These are phyloP conservation scores for Nematolebias whitei DNA, from an alignment of 2,113 vertebrate genomes.

Conservation along the genomic window DNA sequence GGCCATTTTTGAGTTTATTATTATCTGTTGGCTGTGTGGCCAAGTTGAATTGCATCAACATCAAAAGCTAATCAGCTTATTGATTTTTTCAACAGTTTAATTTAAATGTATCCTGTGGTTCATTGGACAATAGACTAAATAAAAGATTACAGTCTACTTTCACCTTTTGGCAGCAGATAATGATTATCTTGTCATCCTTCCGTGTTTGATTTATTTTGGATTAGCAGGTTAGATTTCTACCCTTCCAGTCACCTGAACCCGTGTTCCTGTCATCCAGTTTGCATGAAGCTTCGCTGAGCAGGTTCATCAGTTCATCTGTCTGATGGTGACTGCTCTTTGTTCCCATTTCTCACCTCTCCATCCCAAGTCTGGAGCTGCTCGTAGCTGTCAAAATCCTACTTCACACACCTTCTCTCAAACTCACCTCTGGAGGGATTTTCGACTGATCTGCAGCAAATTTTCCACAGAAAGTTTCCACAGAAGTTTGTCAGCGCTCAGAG, in stretches of 20 bases:
- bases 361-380: slow-evolving; percentile 6
- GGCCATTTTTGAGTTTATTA: too few species aligned
- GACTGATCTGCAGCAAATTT: slow-evolving; percentile 1
- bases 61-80: too few species aligned
- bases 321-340: slow-evolving; percentile 24
- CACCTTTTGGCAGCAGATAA: too few species aligned
- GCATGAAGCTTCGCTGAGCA: slow-evolving; percentile 7
- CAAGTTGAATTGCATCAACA: too few species aligned
- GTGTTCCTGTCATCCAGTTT: slow-evolving; percentile 28
- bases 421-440: slow-evolving; percentile 8
- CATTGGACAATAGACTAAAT: too few species aligned
- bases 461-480: background rate
- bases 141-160: too few species aligned
- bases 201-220: too few species aligned
- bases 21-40: too few species aligned
- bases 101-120: too few species aligned
- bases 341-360: background rate
- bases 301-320: background rate
- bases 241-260: slow-evolving; percentile 82
- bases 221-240: slow-evolving; percentile 73
- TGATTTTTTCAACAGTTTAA: too few species aligned
- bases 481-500: slow-evolving; percentile 8
- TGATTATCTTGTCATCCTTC: too few species aligned
- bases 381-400: slow-evolving; percentile 22
- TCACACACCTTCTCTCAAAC: slow-evolving; percentile 5